A percentile compares a stretch with the other conserved stretches of the same genome.
These are phyloP conservation scores for Novumbra hubbsi DNA, from an alignment of 2,797 vertebrate genomes.

Conservation along the genomic window DNA sequence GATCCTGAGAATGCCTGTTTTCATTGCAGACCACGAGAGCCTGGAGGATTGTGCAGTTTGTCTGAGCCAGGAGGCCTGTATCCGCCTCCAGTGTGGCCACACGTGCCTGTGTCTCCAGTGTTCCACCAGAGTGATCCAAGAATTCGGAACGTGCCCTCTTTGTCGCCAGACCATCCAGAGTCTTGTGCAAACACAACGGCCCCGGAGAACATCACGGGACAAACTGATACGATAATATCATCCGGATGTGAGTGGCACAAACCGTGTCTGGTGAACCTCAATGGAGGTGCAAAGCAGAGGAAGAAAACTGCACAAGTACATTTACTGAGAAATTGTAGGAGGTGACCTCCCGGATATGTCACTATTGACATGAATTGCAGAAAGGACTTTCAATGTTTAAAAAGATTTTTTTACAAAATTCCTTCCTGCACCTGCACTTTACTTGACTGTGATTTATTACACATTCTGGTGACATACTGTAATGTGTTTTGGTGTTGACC, in stretches of 20 bases:
- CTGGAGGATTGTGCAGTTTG: conserved; percentile 68
- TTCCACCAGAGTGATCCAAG: conserved; percentile 34
- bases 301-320: background rate
- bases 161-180: conserved; percentile 57
- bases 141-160: conserved; percentile 74
- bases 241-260: background rate
- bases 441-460: conserved; percentile 4
- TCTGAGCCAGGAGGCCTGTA: conserved; percentile 27
- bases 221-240: conserved; percentile 2
- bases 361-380: background rate
- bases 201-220: background rate
- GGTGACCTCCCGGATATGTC: background rate
- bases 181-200: too few relatives aligned
- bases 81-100: conserved; percentile 74
- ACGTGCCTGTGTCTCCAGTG: conserved; percentile 70
- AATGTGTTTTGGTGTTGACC: too few relatives aligned
- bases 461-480: background rate
- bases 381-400: background rate
- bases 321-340: background rate
- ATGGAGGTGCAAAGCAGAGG: background rate
- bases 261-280: background rate
- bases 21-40: background rate
- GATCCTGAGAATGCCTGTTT: background rate
- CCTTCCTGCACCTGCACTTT: background rate
- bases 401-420: background rate